Base-by-base conservation (phyloP, 2,888 invertebrate species). In the Macropis europaea region DNA sequence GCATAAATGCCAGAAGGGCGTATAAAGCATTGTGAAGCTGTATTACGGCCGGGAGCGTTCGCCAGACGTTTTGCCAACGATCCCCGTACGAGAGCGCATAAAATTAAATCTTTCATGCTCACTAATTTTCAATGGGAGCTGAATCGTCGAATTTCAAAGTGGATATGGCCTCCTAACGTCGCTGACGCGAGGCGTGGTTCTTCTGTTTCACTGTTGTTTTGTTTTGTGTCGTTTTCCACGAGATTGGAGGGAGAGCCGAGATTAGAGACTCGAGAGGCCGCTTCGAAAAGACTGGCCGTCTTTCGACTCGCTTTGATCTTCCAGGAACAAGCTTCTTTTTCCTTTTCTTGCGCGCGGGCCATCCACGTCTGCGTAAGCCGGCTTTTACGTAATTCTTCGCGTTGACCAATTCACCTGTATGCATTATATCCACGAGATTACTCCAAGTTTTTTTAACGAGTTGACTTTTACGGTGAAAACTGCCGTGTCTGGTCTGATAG, bases 91-190 rank as follows among this genome's bases (percentile, higher is more conserved):
- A 48, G 43, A 34, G 61, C 38, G 54, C 36, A 22, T 52, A 34
- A 79, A 72, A 79, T 78, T 57, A 62, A 64, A 67, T 70, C 64
- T 36, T 70, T 75, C 53, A 56, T 57, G 77, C 53, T 71, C 59
- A 45, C 71, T 66, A 63, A 73, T 73, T 68, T 61, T 50, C 48
- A 60, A 72, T 48, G 48, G 45, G 36, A 30, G 42, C 47, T 36
- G 60, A 53, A 52, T 40, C 40, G 52, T 57, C 62, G 43, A 53
- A 57, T 70, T 68, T 28, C 57, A 56, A 71, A 70, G 71, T 40
- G 64, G 52, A 52, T 50, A 22, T n/a, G n/a, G 42, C 59, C 67
- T 71, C 68, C 59, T 61, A 61, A 53, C 43, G 70, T 43, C 57
- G 19, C 7, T 47, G 52, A 36, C 52, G 32, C n/a, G n/a, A n/a